Evolutionary conservation across 2,888 invertebrate genomes (phyloP).

Genomic region (Drosophila nr. medialis): DNA sequence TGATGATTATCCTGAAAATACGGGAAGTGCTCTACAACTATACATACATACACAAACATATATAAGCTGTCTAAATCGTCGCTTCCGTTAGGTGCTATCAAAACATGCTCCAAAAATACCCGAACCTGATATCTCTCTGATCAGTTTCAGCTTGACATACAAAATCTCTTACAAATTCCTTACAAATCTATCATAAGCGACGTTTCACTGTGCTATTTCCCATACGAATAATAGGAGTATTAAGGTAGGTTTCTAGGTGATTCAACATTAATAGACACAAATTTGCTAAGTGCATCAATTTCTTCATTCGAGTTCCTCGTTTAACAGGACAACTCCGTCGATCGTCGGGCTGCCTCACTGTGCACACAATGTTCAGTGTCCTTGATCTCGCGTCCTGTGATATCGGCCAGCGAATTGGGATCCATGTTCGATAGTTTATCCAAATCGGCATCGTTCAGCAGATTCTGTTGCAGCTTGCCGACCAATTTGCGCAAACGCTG

Average conservation of each 20-base stretch:
- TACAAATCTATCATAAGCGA: constrained; percentile 74
- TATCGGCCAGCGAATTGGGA: constrained; percentile 92
- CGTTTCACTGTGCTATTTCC: constrained; percentile 54
- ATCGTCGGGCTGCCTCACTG: constrained; percentile 92
- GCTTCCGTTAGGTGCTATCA: constrained; percentile 53
- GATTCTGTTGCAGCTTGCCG: constrained; percentile 90
- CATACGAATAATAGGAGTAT: constrained; percentile 11
- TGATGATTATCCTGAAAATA: constrained; percentile 26
- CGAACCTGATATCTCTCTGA: constrained; percentile 23
- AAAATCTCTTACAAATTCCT: constrained; percentile 73
- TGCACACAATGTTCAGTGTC: constrained; percentile 88
- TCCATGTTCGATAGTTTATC: constrained; percentile 95
- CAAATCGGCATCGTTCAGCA: constrained; percentile 92
- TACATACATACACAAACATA: constrained; percentile 21
- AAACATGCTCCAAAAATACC: constrained; percentile 74
- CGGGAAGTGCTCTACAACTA: constrained; percentile 50
- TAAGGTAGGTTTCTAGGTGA: constrained; percentile 38
- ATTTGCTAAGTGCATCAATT: constrained; percentile 6
- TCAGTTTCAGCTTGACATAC: constrained; percentile 44
- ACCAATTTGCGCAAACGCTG: constrained; percentile 89
- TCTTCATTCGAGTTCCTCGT: background rate
- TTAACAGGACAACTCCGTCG: constrained; percentile 89
- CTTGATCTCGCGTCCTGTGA: constrained; percentile 87
- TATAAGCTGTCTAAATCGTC: constrained; percentile 30
- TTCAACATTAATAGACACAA: constrained; percentile 20